A percentile compares a stretch with the other conserved stretches of the same genome.
Conservation (phyloP, 2,888 invertebrate species). For the Geotrupes spiniger region DNA sequence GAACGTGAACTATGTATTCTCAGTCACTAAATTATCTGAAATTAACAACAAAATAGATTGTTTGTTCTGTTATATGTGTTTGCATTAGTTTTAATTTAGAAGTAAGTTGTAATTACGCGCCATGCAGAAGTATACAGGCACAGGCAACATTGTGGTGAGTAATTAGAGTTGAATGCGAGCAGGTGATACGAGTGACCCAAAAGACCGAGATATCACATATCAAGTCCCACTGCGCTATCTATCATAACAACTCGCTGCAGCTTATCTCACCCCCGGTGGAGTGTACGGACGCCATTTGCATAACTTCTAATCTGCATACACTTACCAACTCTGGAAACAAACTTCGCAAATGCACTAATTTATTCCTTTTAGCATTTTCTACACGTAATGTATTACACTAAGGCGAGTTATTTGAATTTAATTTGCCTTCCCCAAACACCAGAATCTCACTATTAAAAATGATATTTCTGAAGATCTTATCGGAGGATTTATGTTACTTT, state of each 20-base stretch:
- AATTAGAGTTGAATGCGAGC: constrained; percentile 22
- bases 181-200: constrained; percentile 26
- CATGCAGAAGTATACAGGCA: neutral
- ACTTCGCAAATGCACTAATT: constrained; percentile 7
- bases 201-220: constrained; percentile 31
- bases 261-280: constrained; percentile 34
- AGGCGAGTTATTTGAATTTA: constrained; percentile 6
- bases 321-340: constrained; percentile 27
- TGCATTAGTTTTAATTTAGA: no score
- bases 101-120: neutral
- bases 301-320: constrained; percentile 46
- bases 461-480: no score
- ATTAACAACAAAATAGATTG: no score
- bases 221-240: constrained; percentile 35
- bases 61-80: no score
- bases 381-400: constrained; percentile 7
- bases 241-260: constrained; percentile 33
- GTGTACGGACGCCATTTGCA: constrained; percentile 42
- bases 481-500: no score
- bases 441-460: neutral
- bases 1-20: no score
- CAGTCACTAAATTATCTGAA: no score
- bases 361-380: constrained; percentile 6
- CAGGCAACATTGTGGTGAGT: constrained; percentile 12
- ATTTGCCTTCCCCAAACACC: neutral